Base-by-base conservation (phyloP, 2,113 vertebrate genomes). In the Melospiza georgiana region DNA sequence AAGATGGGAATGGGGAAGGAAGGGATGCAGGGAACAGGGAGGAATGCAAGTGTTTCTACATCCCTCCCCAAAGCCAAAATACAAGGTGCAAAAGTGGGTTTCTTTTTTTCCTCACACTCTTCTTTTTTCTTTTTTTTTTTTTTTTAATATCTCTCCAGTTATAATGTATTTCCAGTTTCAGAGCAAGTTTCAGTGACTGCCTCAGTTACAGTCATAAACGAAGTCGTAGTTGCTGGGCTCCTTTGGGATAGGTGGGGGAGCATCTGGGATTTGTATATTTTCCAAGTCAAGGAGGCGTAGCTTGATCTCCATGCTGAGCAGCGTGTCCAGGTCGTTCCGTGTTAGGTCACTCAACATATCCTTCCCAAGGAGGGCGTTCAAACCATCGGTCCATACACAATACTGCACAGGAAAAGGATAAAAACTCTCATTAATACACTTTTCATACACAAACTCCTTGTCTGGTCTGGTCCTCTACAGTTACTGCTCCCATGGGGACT, bases 191-290 rank as follows among this genome's bases (percentile, higher is more conserved):
- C 87, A 71, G 78, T 27, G 62, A 81, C 87, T 77, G 82, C 84
- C 87, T 99, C 99, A 99, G 97, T 99, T 99, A 98, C 99, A 99
- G 98, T 99, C 99, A 84, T 99, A 99, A 97, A 99, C 99, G 97
- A 99, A 99, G 98, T 99, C 99, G 67, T 99, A 99, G 98, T 99
- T 99, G 98, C 99, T 99, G 92, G 99, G 99, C 94, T 99, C 99
- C 98, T 99, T 99, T 97, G 99, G 99, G 97, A 99, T 99, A 1
- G 99, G 99, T 39, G 99, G 99, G 31, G 99, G 99, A 30, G 99
- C 99, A 57, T 99, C 99, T 0, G 99, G 99, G 95, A 99, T 99
- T 97, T 99, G 99, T 97, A 99, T 99, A 97, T 99, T 99, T 95
- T 99, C 99, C 97, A 99, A 96, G 98, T 99, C 99, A 48, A 99